Percentiles rank a stretch among this genome's conserved stretches.
phyloP scores from a whole-genome alignment of 2,888 invertebrate species.

The Stratiomys singularior region DNA sequence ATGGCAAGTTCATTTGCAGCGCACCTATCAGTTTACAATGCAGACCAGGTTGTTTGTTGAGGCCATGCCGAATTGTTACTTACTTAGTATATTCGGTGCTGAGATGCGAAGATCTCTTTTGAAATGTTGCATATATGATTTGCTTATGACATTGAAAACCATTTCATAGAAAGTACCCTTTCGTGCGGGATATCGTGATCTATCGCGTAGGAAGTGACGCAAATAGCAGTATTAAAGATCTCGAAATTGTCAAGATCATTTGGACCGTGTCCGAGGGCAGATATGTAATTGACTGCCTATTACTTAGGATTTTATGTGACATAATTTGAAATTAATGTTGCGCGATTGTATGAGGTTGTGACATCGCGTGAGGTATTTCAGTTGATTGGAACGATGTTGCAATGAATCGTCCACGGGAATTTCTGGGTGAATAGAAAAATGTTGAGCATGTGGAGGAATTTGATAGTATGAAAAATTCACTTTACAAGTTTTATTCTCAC shows the following conservation, averaged over 20 bases:
- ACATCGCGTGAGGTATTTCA: neutral
- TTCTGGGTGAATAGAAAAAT: no score
- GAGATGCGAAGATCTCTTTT: neutral
- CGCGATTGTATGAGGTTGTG: neutral
- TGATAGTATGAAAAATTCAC: no score
- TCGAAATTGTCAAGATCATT: constrained; percentile 43
- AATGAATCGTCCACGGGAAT: no score
- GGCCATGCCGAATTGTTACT: constrained; percentile 7
- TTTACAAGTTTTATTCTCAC: no score
- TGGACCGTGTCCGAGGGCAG: constrained; percentile 16
- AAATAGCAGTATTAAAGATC: constrained; percentile 48
- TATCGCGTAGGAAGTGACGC: constrained; percentile 51
- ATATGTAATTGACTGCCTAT: constrained; percentile 45
- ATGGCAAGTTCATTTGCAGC: constrained; percentile 38
- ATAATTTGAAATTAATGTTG: constrained; percentile 9
- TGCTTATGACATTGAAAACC: constrained; percentile 25
- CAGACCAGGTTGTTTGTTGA: constrained; percentile 34
- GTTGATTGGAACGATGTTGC: no score
- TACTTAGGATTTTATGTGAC: constrained; percentile 11
- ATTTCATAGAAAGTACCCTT: constrained; percentile 5
- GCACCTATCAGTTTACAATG: constrained; percentile 18
- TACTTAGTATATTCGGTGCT: no score
- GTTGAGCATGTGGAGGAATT: no score
- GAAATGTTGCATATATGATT: constrained; percentile 39
- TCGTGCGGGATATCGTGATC: constrained; percentile 47